phyloP scores from a whole-genome alignment of 1,140 invertebrate species.

The Drosophila baimaii region DNA sequence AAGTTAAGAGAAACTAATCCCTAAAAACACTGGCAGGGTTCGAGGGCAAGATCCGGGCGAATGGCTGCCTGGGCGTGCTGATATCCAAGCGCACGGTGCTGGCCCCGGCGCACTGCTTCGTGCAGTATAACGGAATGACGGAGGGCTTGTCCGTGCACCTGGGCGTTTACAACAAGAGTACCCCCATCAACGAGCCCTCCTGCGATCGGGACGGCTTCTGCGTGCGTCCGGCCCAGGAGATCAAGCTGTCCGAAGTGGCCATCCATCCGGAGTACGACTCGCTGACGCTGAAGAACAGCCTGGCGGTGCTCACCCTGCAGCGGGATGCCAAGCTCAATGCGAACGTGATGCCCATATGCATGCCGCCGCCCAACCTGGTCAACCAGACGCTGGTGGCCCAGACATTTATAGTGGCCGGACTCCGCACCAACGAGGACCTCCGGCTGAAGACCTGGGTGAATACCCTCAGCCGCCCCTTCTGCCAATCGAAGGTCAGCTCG shows the following conservation, averaged over 20 bases:
- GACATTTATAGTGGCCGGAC: slow-evolving; percentile 52
- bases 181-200: slow-evolving; percentile 8
- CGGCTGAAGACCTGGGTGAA: slow-evolving; percentile 59
- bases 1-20: no score
- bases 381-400: slow-evolving; percentile 55
- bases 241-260: slow-evolving; percentile 57
- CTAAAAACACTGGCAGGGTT: slow-evolving; percentile 26
- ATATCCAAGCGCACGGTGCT: slow-evolving; percentile 58
- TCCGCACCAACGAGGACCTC: slow-evolving; percentile 22
- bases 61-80: slow-evolving; percentile 58
- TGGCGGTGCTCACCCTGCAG: slow-evolving; percentile 62
- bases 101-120: slow-evolving; percentile 69
- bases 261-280: slow-evolving; percentile 69
- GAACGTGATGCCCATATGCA: slow-evolving; percentile 64
- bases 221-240: slow-evolving; percentile 63
- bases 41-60: slow-evolving; percentile 36
- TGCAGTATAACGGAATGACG: slow-evolving; percentile 46
- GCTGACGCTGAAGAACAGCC: slow-evolving; percentile 52
- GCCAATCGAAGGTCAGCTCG: slow-evolving; percentile 27
- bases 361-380: slow-evolving; percentile 47
- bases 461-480: slow-evolving; percentile 50
- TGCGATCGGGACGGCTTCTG: slow-evolving; percentile 60
- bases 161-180: slow-evolving; percentile 65
- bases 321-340: slow-evolving; percentile 49
- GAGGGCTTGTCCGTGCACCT: slow-evolving; percentile 63